A percentile compares a stretch with the other conserved stretches of the same genome.
Conservation (phyloP, 2,888 invertebrate species). For the Ornithoptera alexandrae region DNA sequence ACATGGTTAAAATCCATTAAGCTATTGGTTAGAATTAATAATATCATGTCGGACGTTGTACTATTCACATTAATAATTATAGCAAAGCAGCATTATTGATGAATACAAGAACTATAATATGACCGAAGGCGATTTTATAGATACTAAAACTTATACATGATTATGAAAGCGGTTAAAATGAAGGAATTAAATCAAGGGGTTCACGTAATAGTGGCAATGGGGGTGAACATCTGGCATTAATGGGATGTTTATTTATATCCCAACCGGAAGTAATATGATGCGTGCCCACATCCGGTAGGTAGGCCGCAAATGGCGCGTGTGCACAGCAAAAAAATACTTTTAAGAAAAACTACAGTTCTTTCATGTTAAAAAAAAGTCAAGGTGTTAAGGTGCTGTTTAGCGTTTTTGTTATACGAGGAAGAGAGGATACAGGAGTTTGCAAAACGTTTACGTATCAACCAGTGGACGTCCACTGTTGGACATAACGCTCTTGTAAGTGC, state of each 20-base stretch:
- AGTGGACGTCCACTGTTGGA: too few relatives aligned
- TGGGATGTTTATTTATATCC: conserved; percentile 65
- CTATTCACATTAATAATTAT: too few relatives aligned
- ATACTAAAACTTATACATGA: not conserved
- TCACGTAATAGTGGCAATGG: conserved; percentile 38
- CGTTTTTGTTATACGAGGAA: too few relatives aligned
- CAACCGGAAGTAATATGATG: conserved; percentile 64
- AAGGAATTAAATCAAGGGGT: conserved; percentile 29
- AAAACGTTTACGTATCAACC: too few relatives aligned
- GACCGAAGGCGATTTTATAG: not conserved
- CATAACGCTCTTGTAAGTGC: too few relatives aligned
- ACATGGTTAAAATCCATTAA: too few relatives aligned
- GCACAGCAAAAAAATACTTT: conserved; percentile 32
- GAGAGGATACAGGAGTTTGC: too few relatives aligned
- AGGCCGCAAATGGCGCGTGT: conserved; percentile 47
- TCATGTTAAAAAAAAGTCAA: conserved; percentile 1
- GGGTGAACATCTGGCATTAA: conserved; percentile 66
- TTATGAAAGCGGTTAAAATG: conserved; percentile 3
- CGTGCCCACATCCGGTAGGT: conserved; percentile 67
- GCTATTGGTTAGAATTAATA: too few relatives aligned
- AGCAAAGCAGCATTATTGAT: too few relatives aligned
- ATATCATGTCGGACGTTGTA: too few relatives aligned
- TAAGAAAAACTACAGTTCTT: conserved; percentile 11
- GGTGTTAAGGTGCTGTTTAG: not conserved
- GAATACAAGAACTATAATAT: not conserved